These are phyloP conservation scores for Agrypnus murinus DNA, from an alignment of 2,888 invertebrate species.

Conservation along the genomic window DNA sequence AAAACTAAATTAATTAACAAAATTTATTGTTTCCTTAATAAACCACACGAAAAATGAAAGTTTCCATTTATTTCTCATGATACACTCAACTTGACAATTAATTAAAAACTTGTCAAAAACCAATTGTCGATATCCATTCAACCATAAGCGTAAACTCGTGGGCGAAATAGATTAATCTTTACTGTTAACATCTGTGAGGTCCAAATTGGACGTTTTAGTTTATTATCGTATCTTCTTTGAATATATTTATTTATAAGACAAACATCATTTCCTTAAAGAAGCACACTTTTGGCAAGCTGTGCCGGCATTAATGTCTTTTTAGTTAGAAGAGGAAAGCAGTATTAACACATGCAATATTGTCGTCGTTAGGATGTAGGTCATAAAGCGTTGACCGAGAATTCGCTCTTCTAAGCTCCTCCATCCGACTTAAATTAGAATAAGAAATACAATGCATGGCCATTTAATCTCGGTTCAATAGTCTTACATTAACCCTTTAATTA, in stretches of 20 bases:
- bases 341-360: conserved; percentile 14
- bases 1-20: too few relatives aligned
- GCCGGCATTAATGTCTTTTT: conserved; percentile 21
- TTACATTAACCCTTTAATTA: neutral
- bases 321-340: neutral
- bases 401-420: neutral
- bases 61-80: too few relatives aligned
- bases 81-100: neutral
- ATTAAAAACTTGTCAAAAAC: conserved; percentile 19
- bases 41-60: too few relatives aligned
- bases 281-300: conserved; percentile 12
- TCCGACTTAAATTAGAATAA: conserved; percentile 12
- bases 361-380: conserved; percentile 22
- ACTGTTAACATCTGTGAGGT: neutral
- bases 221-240: neutral
- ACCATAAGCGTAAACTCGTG: neutral
- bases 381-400: conserved; percentile 28
- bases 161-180: conserved; percentile 10
- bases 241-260: conserved; percentile 4
- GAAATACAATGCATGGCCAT: conserved; percentile 19
- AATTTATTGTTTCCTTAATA: too few relatives aligned
- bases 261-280: neutral
- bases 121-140: neutral
- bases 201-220: neutral
- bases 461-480: conserved; percentile 18